Evolutionary conservation across 2,797 vertebrate species (phyloP).

Genomic region (Cirrhinus mrigala): DNA sequence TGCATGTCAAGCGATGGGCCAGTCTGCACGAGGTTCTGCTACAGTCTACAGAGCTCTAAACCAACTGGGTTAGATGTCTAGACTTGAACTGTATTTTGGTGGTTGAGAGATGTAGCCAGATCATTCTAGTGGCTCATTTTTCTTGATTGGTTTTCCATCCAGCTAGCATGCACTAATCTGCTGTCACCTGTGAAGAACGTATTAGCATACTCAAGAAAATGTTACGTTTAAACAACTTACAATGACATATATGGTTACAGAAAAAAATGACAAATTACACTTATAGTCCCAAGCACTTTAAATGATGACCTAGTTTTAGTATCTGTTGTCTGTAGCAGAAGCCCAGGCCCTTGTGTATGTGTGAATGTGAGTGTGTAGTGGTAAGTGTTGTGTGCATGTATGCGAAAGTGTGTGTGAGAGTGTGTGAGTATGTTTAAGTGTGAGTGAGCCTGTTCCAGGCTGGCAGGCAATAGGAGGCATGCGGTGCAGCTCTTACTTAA

Average conservation of each 20-base stretch:
- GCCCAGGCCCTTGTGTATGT: slow-evolving; percentile 58
- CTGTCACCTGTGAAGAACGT: not conserved
- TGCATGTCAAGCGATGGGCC: slow-evolving; percentile 91
- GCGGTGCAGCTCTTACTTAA: slow-evolving; percentile 91
- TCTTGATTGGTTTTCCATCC: not conserved
- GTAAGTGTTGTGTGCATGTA: slow-evolving; percentile 22
- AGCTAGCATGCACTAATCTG: not conserved
- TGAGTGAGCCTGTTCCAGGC: slow-evolving; percentile 72
- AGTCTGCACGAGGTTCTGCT: slow-evolving; percentile 88
- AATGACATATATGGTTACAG: not conserved
- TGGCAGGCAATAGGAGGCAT: slow-evolving; percentile 87
- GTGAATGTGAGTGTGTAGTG: slow-evolving; percentile 26
- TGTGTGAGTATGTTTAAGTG: slow-evolving; percentile 48
- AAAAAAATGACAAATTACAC: not conserved
- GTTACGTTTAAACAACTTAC: not conserved
- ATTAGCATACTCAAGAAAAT: not conserved
- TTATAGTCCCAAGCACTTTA: not conserved
- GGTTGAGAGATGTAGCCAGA: not conserved
- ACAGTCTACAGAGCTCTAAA: slow-evolving; percentile 71
- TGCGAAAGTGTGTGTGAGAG: slow-evolving; percentile 28
- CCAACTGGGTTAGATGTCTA: not conserved
- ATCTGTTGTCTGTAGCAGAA: slow-evolving; percentile 68
- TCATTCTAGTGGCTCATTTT: not conserved
- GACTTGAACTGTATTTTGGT: not conserved
- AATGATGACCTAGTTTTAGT: not conserved